Percentiles rank a stretch among this genome's conserved stretches.
These are phyloP conservation scores for Aleiodes sp. DNA, from an alignment of 1,140 invertebrate species.

Conservation along the genomic window DNA sequence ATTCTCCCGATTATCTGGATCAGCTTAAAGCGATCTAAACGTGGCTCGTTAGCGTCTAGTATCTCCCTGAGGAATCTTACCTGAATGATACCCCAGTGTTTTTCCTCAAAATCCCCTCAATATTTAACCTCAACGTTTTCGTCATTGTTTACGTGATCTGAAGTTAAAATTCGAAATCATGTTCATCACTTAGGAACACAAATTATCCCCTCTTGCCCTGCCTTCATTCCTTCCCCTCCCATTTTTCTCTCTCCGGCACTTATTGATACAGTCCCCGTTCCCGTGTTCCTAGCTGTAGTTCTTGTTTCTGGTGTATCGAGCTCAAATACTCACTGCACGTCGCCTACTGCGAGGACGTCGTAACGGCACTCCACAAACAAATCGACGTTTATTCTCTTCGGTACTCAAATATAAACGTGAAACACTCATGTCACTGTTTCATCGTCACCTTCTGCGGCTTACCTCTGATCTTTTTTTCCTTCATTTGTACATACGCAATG, in stretches of 20 bases:
- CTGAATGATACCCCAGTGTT: too few relatives aligned
- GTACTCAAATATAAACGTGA: background rate
- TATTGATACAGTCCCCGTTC: too few relatives aligned
- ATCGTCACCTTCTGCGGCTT: background rate
- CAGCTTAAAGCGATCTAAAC: background rate
- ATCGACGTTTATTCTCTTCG: background rate
- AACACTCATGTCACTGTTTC: background rate
- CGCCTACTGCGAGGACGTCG: constrained; percentile 30
- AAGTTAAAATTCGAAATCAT: too few relatives aligned
- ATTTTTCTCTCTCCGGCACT: too few relatives aligned
- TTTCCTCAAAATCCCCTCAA: too few relatives aligned
- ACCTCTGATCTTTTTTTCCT: too few relatives aligned
- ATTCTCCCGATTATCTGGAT: constrained; percentile 7
- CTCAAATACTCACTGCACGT: constrained; percentile 12
- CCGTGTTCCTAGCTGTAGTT: background rate
- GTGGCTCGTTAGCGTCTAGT: constrained; percentile 2
- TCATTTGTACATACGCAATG: background rate
- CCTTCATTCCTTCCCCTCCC: too few relatives aligned
- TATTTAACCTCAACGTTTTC: too few relatives aligned
- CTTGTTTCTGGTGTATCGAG: constrained; percentile 28
- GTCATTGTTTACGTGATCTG: background rate
- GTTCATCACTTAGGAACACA: too few relatives aligned
- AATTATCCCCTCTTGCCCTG: too few relatives aligned
- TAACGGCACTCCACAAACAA: constrained; percentile 29
- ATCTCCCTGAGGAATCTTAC: constrained; percentile 2